Evolutionary conservation across 2,113 vertebrate genomes (phyloP), one percentile per base, ranked within the genome.

Genomic region (Gallinago undulata): DNA sequence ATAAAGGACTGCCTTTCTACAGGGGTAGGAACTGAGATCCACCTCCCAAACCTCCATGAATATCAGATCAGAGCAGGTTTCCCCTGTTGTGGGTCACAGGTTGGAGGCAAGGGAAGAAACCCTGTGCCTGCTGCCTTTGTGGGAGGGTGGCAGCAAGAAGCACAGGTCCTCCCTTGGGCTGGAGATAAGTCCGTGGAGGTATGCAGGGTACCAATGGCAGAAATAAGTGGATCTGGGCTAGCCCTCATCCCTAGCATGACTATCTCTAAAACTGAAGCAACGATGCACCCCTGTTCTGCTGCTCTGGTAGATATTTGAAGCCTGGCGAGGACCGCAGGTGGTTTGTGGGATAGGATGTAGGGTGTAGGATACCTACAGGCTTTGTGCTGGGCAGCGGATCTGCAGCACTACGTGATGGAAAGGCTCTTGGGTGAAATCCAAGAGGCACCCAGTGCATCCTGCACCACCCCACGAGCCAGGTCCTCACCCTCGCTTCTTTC

Each of bases 131-230:
- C 31, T 82, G 60, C 83, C 51, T 84, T 84, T 21, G 11, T 30
- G 50, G n/a, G 43, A 39, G 30, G 51, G 15, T 1, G 10, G 35
- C 66, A 84, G 37, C 0, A 51, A 85, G 31, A n/a, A n/a, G 72
- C 4, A 3, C 63, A 51, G 35, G 7, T 8, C 31, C 10, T 50
- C 31, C 56, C 0, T 0, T 1, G 23, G 55, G 11, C 35, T 94
- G 23, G 8, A 48, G 15, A 48, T 64, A 51, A n/a, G 16, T 3
- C 39, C 1, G 1, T 35, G 69, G 74, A 24, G 39, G 23, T 31
- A 6, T 9, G 22, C 37, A 56, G 72, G 76, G 41, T 82, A 56
- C 14, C 23, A 2, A 14, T 35, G 48, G 19, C 64, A 75, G 59
- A 27, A 84, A 4, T 62, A 24, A 48, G 16, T 45, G 80, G 41